phyloP scores from a whole-genome alignment of 2,797 vertebrate species.

The Gymnodraco acuticeps region DNA sequence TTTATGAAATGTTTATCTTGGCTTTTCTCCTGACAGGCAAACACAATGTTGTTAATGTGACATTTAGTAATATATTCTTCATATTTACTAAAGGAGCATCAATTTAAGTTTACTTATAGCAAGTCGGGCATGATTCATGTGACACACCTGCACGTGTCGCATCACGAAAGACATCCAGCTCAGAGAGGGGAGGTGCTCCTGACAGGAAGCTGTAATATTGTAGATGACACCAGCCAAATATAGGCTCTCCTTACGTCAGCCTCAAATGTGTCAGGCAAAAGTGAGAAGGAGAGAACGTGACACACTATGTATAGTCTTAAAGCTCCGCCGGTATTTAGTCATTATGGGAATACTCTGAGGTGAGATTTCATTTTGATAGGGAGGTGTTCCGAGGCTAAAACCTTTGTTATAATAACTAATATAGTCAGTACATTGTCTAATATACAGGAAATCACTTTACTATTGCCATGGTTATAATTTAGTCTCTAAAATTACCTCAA shows the following conservation, averaged over 20 bases:
- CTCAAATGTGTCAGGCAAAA: constrained; percentile 62
- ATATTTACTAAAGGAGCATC: constrained; percentile 4
- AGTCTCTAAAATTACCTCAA: background rate
- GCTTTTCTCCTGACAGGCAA: background rate
- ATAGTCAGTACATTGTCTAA: background rate
- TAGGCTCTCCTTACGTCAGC: constrained; percentile 61
- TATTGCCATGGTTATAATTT: background rate
- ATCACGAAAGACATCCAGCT: constrained; percentile 38
- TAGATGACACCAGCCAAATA: constrained; percentile 64
- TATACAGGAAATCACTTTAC: background rate
- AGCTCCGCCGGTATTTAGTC: constrained; percentile 48
- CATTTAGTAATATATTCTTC: background rate
- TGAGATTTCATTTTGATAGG: constrained; percentile 41
- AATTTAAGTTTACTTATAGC: constrained; percentile 28
- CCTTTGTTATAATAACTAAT: background rate
- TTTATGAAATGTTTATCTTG: background rate
- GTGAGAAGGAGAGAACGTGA: constrained; percentile 58
- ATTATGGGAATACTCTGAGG: constrained; percentile 47
- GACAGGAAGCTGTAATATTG: constrained; percentile 59
- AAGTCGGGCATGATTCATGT: constrained; percentile 42
- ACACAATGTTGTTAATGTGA: background rate
- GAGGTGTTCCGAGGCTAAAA: constrained; percentile 4
- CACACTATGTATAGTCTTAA: constrained; percentile 62
- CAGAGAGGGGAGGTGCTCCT: constrained; percentile 20
- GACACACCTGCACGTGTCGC: constrained; percentile 54